Conservation (phyloP, 2,113 vertebrate species). For the Tetraodon nigroviridis region DNA sequence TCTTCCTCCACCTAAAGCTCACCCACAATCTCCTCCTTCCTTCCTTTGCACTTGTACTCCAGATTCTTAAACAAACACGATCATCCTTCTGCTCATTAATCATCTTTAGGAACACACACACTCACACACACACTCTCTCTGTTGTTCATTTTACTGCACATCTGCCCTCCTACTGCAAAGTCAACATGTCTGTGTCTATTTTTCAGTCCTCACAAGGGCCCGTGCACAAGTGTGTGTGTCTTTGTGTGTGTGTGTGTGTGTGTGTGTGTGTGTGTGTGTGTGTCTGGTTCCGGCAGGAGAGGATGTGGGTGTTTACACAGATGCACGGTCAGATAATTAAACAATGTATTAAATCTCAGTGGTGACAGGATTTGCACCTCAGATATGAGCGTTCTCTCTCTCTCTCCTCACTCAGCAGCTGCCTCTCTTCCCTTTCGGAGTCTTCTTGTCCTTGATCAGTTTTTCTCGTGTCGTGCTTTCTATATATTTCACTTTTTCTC, state of each 20-base stretch:
- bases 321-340: conserved; percentile 66
- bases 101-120: conserved; percentile 35
- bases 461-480: conserved; percentile 17
- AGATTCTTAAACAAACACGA: conserved; percentile 60
- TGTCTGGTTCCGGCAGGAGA: conserved; percentile 27
- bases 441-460: neutral
- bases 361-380: conserved; percentile 60
- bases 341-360: conserved; percentile 61
- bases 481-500: neutral
- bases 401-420: conserved; percentile 33
- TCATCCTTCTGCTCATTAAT: conserved; percentile 65
- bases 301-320: conserved; percentile 72
- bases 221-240: neutral
- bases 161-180: conserved; percentile 16
- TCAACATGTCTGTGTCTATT: conserved; percentile 12
- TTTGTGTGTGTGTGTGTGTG: neutral
- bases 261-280: conserved; percentile 2
- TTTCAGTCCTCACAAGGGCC: neutral
- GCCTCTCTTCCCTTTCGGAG: conserved; percentile 2
- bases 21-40: conserved; percentile 43
- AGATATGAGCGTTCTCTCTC: conserved; percentile 43
- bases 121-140: conserved; percentile 6
- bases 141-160: conserved; percentile 5
- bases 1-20: conserved; percentile 38
- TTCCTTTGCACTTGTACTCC: conserved; percentile 33